Evolutionary conservation across 2,797 vertebrate species (phyloP).

Genomic region (Delichon dasypus): DNA sequence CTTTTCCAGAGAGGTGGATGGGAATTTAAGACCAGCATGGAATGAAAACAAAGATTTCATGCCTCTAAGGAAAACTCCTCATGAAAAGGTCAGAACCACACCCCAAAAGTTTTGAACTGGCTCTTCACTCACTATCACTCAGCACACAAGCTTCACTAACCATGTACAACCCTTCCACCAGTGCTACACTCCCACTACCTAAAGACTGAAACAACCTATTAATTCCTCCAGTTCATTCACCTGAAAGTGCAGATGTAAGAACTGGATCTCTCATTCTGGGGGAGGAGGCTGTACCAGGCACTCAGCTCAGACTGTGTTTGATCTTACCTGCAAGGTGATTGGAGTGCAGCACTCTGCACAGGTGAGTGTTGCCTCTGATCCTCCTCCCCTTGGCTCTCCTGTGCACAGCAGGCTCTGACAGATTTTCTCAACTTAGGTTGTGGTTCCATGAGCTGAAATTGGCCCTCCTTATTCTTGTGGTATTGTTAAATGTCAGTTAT

Average conservation of each 20-base stretch:
- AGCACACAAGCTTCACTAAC: neutral
- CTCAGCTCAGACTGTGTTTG: neutral
- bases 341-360: neutral
- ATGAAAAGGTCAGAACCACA: neutral
- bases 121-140: accelerated
- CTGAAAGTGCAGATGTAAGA: neutral
- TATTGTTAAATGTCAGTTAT: constrained; percentile 8
- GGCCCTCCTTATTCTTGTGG: neutral
- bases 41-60: neutral
- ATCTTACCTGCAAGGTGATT: neutral
- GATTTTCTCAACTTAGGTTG: neutral
- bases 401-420: neutral
- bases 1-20: neutral
- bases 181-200: neutral
- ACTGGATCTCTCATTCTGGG: neutral
- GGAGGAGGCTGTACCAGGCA: neutral
- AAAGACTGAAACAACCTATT: neutral
- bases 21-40: neutral
- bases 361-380: neutral
- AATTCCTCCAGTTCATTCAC: neutral
- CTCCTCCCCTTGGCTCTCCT: neutral
- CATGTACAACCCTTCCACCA: accelerated
- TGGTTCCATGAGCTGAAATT: neutral
- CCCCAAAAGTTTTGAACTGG: neutral
- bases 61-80: neutral